Evolutionary conservation across 2,888 invertebrate species (phyloP).

Genomic region (Drepana falcataria): DNA sequence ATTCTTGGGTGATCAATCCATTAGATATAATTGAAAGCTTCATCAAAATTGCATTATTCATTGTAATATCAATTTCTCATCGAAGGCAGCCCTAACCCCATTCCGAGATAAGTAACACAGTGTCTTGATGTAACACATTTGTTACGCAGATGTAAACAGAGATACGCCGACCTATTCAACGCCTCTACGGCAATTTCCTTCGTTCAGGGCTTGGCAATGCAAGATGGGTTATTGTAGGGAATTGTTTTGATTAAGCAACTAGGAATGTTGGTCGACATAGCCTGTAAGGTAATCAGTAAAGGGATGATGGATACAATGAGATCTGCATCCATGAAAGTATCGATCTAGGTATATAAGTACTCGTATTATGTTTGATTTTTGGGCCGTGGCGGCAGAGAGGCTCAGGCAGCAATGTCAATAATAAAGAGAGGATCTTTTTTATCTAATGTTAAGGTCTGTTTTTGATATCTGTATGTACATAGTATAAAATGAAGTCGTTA

Average conservation of each 20-base stretch:
- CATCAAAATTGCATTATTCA: too few relatives aligned
- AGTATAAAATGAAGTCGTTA: too few relatives aligned
- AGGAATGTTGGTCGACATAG: neutral
- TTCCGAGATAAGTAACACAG: constrained; percentile 56
- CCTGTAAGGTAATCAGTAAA: constrained; percentile 5
- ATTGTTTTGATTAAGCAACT: constrained; percentile 25
- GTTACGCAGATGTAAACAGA: constrained; percentile 71
- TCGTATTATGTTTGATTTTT: too few relatives aligned
- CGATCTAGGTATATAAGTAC: too few relatives aligned
- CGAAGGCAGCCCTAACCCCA: constrained; percentile 39
- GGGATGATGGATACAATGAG: constrained; percentile 1
- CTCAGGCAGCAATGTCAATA: too few relatives aligned
- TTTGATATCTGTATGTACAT: too few relatives aligned
- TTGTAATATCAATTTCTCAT: neutral
- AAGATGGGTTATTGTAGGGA: neutral
- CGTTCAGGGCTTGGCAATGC: constrained; percentile 10
- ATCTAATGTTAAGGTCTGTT: too few relatives aligned
- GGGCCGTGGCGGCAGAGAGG: too few relatives aligned
- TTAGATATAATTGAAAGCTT: too few relatives aligned
- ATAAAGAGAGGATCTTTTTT: too few relatives aligned
- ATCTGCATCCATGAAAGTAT: neutral
- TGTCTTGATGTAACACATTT: constrained; percentile 73
- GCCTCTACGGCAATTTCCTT: constrained; percentile 52
- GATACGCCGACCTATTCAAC: constrained; percentile 52
- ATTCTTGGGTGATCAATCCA: too few relatives aligned